Conservation (phyloP, 2,113 vertebrate genomes). For the Lophura nycthemera region DNA sequence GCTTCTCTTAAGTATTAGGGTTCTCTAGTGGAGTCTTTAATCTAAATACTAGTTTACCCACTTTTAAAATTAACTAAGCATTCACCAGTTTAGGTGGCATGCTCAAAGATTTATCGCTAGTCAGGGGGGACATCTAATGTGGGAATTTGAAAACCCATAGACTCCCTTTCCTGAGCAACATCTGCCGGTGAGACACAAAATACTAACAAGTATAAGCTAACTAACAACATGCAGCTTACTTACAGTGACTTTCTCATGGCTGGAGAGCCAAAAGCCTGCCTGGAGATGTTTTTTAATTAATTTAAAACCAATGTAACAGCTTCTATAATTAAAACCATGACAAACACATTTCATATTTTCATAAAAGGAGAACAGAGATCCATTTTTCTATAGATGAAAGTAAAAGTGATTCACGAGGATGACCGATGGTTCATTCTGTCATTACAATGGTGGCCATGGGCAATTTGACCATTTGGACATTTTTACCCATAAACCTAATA, state of each 20-base stretch:
- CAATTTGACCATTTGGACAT: background rate
- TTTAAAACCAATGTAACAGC: background rate
- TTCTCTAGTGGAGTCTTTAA: background rate
- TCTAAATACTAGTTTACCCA: background rate
- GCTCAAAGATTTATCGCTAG: background rate
- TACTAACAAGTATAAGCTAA: background rate
- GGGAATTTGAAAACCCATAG: background rate
- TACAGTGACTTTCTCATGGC: background rate
- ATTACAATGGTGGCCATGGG: background rate
- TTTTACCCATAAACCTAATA: background rate
- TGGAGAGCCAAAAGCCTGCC: background rate
- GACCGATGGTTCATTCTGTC: background rate
- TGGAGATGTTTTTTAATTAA: background rate
- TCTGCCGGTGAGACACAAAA: background rate
- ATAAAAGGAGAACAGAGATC: background rate
- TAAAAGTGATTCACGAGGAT: background rate
- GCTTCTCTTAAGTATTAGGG: background rate
- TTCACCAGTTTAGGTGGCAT: background rate
- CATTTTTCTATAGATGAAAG: background rate
- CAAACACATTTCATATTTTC: background rate
- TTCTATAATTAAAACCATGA: background rate
- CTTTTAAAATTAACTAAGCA: background rate
- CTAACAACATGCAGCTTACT: background rate
- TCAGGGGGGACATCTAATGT: background rate
- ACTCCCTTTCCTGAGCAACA: background rate